phyloP scores from a whole-genome alignment of 2,113 vertebrate species.

The Chinchilla lanigera region DNA sequence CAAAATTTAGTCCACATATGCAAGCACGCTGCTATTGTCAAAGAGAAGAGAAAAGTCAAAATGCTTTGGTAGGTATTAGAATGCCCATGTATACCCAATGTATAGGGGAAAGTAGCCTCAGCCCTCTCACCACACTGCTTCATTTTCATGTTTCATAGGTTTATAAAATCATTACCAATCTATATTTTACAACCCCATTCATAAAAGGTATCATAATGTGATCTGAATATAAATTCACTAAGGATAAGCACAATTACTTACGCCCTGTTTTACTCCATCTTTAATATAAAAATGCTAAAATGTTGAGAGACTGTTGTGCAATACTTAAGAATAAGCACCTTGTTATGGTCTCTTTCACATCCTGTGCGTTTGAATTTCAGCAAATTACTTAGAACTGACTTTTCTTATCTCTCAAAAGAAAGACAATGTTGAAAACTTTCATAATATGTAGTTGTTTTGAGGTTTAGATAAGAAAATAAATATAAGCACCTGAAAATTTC shows the following conservation, averaged over 20 bases:
- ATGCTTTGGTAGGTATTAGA: background rate
- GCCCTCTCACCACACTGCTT: background rate
- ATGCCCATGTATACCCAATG: background rate
- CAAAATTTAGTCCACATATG: background rate
- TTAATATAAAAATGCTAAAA: background rate
- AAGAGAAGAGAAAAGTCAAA: background rate
- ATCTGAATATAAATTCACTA: background rate
- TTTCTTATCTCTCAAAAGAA: background rate
- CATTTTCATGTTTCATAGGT: background rate
- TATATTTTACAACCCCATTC: background rate
- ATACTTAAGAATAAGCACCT: background rate
- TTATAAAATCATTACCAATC: background rate
- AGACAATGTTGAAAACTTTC: background rate
- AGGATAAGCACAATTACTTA: background rate
- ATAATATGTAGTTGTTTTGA: background rate
- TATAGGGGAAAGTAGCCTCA: background rate
- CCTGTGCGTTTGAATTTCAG: background rate
- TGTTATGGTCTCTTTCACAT: background rate
- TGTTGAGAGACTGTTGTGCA: accelerated
- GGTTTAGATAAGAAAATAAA: background rate
- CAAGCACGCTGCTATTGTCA: background rate
- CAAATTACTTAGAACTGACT: background rate
- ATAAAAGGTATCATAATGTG: background rate
- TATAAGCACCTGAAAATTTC: background rate
- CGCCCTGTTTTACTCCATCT: background rate